Evolutionary conservation across 1,140 invertebrate genomes (phyloP), one percentile per base, ranked within the genome.

Genomic region (Papilio polytes): DNA sequence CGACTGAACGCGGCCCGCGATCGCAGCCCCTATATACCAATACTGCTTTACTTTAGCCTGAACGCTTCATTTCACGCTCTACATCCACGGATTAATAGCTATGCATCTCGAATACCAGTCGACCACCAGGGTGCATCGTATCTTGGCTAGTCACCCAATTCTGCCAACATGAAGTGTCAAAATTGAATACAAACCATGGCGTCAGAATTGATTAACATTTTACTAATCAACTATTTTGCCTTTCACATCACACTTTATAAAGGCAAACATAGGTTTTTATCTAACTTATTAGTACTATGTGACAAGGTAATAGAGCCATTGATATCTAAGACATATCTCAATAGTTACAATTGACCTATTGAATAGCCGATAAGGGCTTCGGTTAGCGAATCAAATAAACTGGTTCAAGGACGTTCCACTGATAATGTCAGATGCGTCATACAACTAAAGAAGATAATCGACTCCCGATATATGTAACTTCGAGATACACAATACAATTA

Each of bases 41-140:
- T 81, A 85, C 84, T 89, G 91, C 86, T 92, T 91, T 88, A 85
- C 85, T 89, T 88, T 89, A 81, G 88, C 86, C 89, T 91, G 89
- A 88, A 90, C 91, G 90, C 87, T 92, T 91, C 78, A 91, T 88
- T 92, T 94, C 91, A 94, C 88, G 93, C 91, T 94, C 93, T 93
- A 94, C 86, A 94, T 94, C 90, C 90, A 91, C 80, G 86, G 86
- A 87, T 90, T 92, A 91, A 91, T 92, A 90, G 89, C 84, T 89
- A 89, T 89, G 88, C 85, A 90, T 90, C 88, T 90, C 88, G 83
- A 83, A 87, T 88, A 86, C 87, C 80, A 86, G 72, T 83, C 82
- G 81, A 80, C 66, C 77, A 81, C 41, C 74, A 84, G 73, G 80
- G 79, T 83, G 83, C 80, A 82, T 81, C 76, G 70, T 26, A 81